These are phyloP conservation scores for Gouania willdenowi DNA, from an alignment of 2,797 vertebrate genomes.

Conservation along the genomic window DNA sequence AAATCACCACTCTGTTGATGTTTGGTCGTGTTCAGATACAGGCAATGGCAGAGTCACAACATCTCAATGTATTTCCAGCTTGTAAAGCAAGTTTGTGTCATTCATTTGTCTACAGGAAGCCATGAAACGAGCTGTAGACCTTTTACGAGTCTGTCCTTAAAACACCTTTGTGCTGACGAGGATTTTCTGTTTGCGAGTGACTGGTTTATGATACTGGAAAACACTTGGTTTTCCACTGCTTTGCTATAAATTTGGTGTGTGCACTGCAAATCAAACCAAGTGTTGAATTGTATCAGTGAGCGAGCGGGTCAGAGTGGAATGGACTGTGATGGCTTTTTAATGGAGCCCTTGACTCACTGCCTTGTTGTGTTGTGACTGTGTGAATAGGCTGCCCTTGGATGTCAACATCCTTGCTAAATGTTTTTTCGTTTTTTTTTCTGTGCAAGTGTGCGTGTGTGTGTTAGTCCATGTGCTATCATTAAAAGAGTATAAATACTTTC, in stretches of 20 bases:
- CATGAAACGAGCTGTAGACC: conserved; percentile 3
- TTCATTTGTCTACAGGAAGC: not conserved
- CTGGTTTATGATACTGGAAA: not conserved
- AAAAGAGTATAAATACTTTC: not conserved
- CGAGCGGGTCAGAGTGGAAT: conserved; percentile 18
- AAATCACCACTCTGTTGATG: conserved; percentile 43
- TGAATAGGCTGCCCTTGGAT: conserved; percentile 30
- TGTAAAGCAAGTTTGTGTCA: no score
- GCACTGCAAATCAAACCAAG: not conserved
- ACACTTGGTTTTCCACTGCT: not conserved
- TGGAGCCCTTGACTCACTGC: conserved; percentile 30
- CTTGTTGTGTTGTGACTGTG: conserved; percentile 41
- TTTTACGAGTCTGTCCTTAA: conserved; percentile 32
- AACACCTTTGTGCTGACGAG: conserved; percentile 1
- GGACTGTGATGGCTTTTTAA: conserved; percentile 43
- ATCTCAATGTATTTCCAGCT: conserved; percentile 4
- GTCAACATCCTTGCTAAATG: conserved; percentile 12
- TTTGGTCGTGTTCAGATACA: conserved; percentile 13
- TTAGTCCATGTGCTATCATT: not conserved
- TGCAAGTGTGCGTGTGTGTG: not conserved
- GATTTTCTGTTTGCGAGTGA: not conserved
- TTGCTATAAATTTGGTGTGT: not conserved
- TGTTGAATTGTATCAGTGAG: conserved; percentile 9
- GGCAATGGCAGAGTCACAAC: conserved; percentile 3
- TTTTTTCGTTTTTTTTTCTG: no score